A percentile compares a stretch with the other conserved stretches of the same genome.
phyloP scores from a whole-genome alignment of 2,797 vertebrate genomes.

The Coendou prehensilis region DNA sequence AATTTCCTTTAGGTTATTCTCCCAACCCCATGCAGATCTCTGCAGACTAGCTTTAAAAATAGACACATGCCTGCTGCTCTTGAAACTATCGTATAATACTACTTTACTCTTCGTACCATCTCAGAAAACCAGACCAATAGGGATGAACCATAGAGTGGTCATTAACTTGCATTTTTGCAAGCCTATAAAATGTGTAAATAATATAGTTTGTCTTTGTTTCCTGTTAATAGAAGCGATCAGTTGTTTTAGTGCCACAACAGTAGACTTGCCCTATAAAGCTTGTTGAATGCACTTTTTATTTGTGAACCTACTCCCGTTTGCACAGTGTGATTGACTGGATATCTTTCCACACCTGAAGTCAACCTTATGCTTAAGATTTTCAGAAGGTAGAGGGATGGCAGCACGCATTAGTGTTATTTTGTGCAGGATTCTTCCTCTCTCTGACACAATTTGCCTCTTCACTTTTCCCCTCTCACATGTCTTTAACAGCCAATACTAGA shows the following conservation, averaged over 20 bases:
- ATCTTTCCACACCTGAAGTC: neutral
- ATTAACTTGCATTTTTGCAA: neutral
- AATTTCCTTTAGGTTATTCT: conserved; percentile 60
- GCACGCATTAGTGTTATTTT: neutral
- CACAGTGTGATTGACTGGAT: neutral
- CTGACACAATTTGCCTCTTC: neutral
- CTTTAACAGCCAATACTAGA: conserved; percentile 4
- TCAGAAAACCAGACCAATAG: neutral
- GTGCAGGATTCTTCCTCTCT: neutral
- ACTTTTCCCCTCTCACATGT: neutral
- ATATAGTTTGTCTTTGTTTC: neutral
- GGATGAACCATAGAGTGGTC: neutral
- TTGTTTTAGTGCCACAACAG: neutral
- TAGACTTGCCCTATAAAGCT: neutral
- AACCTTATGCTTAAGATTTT: neutral
- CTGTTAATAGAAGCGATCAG: neutral
- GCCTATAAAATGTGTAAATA: neutral
- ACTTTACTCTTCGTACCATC: neutral
- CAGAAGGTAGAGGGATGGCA: neutral
- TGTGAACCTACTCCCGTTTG: neutral
- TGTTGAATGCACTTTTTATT: neutral
- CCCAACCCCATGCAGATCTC: neutral
- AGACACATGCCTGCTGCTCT: neutral
- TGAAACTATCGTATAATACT: neutral
- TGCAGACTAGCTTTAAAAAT: neutral